Evolutionary conservation across 2,113 vertebrate genomes (phyloP).

Genomic region (Oryzias javanicus): DNA sequence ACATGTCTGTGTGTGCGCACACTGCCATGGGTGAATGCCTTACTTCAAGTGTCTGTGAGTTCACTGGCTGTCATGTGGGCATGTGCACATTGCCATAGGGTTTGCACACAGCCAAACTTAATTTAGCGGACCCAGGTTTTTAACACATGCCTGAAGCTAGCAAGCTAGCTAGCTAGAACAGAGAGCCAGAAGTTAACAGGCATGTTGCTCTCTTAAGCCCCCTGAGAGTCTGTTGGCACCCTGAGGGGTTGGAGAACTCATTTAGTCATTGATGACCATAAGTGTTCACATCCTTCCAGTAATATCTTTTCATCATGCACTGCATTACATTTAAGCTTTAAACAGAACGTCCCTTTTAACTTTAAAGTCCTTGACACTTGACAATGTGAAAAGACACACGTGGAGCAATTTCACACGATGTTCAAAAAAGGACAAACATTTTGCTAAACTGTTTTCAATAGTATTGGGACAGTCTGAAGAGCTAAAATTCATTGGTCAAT

Average conservation of each 20-base stretch:
- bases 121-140: conserved; percentile 73
- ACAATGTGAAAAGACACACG: conserved; percentile 26
- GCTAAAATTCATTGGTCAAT: too few relatives aligned
- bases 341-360: conserved; percentile 41
- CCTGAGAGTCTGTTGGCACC: conserved; percentile 55
- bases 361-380: conserved; percentile 63
- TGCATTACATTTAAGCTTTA: conserved; percentile 74
- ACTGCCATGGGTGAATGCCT: conserved; percentile 41
- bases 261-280: conserved; percentile 74
- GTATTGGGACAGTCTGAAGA: too few relatives aligned
- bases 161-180: conserved; percentile 63
- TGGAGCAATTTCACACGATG: conserved; percentile 17
- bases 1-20: conserved; percentile 13
- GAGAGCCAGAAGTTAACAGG: conserved; percentile 71
- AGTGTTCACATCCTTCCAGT: conserved; percentile 68
- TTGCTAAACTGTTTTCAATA: too few relatives aligned
- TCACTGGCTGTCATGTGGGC: conserved; percentile 41
- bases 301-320: conserved; percentile 64
- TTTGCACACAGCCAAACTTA: conserved; percentile 71
- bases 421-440: too few relatives aligned
- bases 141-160: conserved; percentile 72
- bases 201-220: conserved; percentile 62
- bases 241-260: conserved; percentile 63
- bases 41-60: conserved; percentile 51
- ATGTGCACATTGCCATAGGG: conserved; percentile 66